Percentiles rank a stretch among this genome's conserved stretches.
Conservation (phyloP, 2,113 vertebrate genomes). For the Antechinus stuartii region DNA sequence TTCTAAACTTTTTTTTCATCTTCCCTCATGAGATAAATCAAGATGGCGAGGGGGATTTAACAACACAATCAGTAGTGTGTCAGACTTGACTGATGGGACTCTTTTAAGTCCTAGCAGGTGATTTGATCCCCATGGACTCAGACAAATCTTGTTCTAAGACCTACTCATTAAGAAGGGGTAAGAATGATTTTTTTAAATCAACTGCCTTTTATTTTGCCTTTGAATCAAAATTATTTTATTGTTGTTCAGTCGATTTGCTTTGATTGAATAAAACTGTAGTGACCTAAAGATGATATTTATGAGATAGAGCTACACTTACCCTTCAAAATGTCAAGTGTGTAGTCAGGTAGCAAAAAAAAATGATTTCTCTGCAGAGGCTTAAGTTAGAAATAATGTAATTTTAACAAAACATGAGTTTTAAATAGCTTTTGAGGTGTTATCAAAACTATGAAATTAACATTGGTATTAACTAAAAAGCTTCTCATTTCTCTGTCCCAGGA, state of each 20-base stretch:
- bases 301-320: constrained; percentile 66
- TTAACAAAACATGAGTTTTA: constrained; percentile 74
- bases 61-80: constrained; percentile 84
- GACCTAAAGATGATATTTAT: constrained; percentile 79
- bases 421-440: constrained; percentile 64
- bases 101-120: constrained; percentile 80
- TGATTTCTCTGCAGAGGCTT: constrained; percentile 73
- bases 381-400: constrained; percentile 76
- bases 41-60: constrained; percentile 84
- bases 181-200: constrained; percentile 67
- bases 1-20: constrained; percentile 56
- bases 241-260: constrained; percentile 67
- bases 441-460: constrained; percentile 68
- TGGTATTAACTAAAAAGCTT: constrained; percentile 50
- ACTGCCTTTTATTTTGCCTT: constrained; percentile 82
- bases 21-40: constrained; percentile 84
- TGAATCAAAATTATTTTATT: constrained; percentile 76
- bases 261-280: constrained; percentile 73
- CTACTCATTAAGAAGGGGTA: constrained; percentile 59
- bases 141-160: constrained; percentile 80
- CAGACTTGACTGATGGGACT: constrained; percentile 85
- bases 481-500: background rate
- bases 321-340: constrained; percentile 79
- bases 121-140: constrained; percentile 82
- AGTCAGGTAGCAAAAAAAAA: constrained; percentile 68